Percentiles rank a stretch among this genome's conserved stretches.
Evolutionary conservation across 2,113 vertebrate species (phyloP).

Genomic region (Maccullochella peelii): DNA sequence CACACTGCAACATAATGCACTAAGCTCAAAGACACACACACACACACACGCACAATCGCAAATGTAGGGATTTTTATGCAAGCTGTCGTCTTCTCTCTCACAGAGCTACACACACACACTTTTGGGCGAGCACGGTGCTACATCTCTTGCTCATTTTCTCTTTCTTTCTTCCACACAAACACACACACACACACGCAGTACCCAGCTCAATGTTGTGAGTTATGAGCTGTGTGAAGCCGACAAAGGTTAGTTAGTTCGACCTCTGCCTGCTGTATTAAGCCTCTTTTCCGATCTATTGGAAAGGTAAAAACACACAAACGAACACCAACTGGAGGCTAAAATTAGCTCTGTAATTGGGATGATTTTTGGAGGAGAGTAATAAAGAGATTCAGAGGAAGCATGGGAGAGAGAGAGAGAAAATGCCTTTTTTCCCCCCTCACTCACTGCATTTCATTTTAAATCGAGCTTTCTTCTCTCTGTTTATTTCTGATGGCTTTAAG

Average conservation of each 20-base stretch:
- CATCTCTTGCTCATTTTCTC: slow-evolving; percentile 43
- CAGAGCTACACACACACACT: slow-evolving; percentile 20
- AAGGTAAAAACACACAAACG: slow-evolving; percentile 71
- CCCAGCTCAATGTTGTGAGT: slow-evolving; percentile 26
- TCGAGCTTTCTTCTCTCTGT: slow-evolving; percentile 70
- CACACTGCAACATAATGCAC: slow-evolving; percentile 66
- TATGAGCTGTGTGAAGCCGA: slow-evolving; percentile 49
- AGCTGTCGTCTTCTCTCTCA: slow-evolving; percentile 68
- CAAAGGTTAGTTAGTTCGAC: slow-evolving; percentile 66
- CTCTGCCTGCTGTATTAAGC: slow-evolving; percentile 70
- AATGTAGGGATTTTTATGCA: slow-evolving; percentile 73
- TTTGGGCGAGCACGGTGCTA: slow-evolving; percentile 40
- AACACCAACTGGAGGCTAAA: slow-evolving; percentile 71
- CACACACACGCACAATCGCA: slow-evolving; percentile 49
- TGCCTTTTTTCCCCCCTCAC: slow-evolving; percentile 11
- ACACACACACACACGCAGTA: slow-evolving; percentile 8
- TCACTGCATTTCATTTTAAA: slow-evolving; percentile 71
- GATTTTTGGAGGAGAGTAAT: slow-evolving; percentile 71
- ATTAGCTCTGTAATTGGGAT: slow-evolving; percentile 79
- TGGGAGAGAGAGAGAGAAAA: slow-evolving; percentile 45
- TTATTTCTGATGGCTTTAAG: slow-evolving; percentile 80
- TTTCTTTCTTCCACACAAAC: slow-evolving; percentile 11
- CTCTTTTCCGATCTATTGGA: slow-evolving; percentile 69
- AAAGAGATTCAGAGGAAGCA: slow-evolving; percentile 70
- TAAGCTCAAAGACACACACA: slow-evolving; percentile 55